Base-by-base conservation (phyloP, 1,140 invertebrate genomes). In the Mamestra configurata region DNA sequence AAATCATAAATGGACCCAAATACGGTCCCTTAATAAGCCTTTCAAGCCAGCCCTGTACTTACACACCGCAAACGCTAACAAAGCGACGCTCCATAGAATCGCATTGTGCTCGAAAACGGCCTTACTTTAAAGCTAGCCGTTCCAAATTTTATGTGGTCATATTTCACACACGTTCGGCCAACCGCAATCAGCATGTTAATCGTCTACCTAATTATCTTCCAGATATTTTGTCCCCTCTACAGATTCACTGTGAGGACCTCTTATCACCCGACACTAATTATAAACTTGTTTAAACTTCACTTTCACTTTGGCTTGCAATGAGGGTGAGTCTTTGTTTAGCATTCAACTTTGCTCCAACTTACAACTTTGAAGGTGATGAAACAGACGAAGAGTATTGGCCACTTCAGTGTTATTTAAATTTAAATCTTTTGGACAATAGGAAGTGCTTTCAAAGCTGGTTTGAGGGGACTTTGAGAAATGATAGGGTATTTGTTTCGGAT, bases 201-300 rank as follows among this genome's bases (percentile, higher is more conserved):
- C 68, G 66, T 77, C 61, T 71, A 49, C 13, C 22, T 77, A 80
- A 80, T 80, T 80, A 80, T 77, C 64, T 49, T 51, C 40, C 22
- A 68, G 35, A 71, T 80, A 76, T 77, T 77, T 77, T 81, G 59
- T 53, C 70, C 61, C 20, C n/a, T 75, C 80, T 77, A 57, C 57
- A 46, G 72, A 75, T 68, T 68, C 71, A 31, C n/a, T 70, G 43
- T 27, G 15, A 35, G 53, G 57, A 53, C 22, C 75, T 79, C 73
- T 82, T 80, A 79, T 79, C 76, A 73, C 76, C 40, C 31, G 53
- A 77, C 82, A 77, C 79, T 83, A 83, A 83, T 83, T 83, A 83
- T 72, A 31, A 83, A 83, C 61, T 83, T 83, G 76, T 75, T 76
- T 18, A 31, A 81, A 82, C 46, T 80, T 81, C 79, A 81, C 71